Percentiles rank a stretch among this genome's conserved stretches.
These are phyloP conservation scores for Teinopalpus imperialis DNA, from an alignment of 2,888 invertebrate species.

Conservation along the genomic window DNA sequence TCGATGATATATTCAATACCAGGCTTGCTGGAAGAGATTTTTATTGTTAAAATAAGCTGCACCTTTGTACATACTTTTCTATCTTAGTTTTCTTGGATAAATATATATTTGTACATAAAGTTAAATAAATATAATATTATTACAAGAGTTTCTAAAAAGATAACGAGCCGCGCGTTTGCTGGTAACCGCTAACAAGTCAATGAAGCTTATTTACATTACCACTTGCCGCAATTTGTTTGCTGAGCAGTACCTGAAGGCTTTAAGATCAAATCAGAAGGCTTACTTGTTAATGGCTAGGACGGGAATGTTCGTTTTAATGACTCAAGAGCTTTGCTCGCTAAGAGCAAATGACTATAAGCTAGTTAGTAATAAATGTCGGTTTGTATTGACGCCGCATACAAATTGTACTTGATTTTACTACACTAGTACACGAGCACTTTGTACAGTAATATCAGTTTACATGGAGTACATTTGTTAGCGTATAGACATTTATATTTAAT, in stretches of 20 bases:
- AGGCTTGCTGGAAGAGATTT: too few relatives aligned
- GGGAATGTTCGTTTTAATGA: slow-evolving; percentile 36
- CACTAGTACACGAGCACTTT: slow-evolving; percentile 25
- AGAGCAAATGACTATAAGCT: slow-evolving; percentile 49
- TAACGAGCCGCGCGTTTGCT: too few relatives aligned
- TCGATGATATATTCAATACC: too few relatives aligned
- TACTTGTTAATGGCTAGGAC: slow-evolving; percentile 37
- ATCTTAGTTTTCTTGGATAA: too few relatives aligned
- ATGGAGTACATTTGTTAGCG: slow-evolving; percentile 31
- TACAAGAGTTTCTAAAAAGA: too few relatives aligned
- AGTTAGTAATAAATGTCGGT: slow-evolving; percentile 54
- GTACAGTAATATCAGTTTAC: slow-evolving; percentile 42
- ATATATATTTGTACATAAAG: too few relatives aligned
- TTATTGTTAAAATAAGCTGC: too few relatives aligned
- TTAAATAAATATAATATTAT: too few relatives aligned
- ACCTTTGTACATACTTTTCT: too few relatives aligned
- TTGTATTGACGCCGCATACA: slow-evolving; percentile 59
- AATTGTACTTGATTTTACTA: slow-evolving; percentile 52
- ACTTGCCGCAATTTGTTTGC: slow-evolving; percentile 24
- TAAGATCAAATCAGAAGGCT: slow-evolving; percentile 28
- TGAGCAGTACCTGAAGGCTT: slow-evolving; percentile 20
- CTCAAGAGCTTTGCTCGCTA: slow-evolving; percentile 36
- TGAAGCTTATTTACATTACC: slow-evolving; percentile 20
- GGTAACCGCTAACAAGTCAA: slow-evolving; percentile 10
- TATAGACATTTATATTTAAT: not conserved